Evolutionary conservation across 1,140 invertebrate genomes (phyloP).

Genomic region (Stratiolaelaps scimitus): DNA sequence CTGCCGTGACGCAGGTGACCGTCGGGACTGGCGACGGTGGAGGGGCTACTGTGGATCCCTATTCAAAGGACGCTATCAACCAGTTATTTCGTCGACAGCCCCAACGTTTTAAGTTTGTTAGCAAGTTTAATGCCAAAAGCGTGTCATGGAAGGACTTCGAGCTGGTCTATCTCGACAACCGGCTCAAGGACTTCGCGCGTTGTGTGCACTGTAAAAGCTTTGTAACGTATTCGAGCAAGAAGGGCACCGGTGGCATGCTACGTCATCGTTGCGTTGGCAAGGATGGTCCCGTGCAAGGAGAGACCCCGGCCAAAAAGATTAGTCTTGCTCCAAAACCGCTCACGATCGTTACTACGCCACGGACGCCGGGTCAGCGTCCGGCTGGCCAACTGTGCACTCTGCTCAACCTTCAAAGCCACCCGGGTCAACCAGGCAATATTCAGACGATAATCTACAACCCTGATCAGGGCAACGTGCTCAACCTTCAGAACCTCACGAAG

Average conservation of each 20-base stretch:
- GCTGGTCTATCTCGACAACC: slow-evolving; percentile 25
- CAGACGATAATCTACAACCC: slow-evolving; percentile 24
- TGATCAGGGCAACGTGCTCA: slow-evolving; percentile 11
- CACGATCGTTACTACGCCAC: neutral
- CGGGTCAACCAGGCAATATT: neutral
- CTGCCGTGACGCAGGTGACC: slow-evolving; percentile 26
- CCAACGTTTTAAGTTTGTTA: slow-evolving; percentile 15
- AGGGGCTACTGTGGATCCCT: slow-evolving; percentile 8
- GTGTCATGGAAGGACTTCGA: slow-evolving; percentile 27
- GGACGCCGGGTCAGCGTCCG: slow-evolving; percentile 2
- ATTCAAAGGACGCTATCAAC: slow-evolving; percentile 23
- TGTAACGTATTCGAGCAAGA: slow-evolving; percentile 26
- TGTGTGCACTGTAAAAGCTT: slow-evolving; percentile 28
- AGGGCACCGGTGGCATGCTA: slow-evolving; percentile 24
- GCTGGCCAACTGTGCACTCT: slow-evolving; percentile 9
- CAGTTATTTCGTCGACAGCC: slow-evolving; percentile 25
- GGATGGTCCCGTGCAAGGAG: slow-evolving; percentile 3
- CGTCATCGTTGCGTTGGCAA: slow-evolving; percentile 23
- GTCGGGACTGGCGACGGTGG: neutral
- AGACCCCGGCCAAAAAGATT: slow-evolving; percentile 4
- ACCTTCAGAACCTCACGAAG: slow-evolving; percentile 12
- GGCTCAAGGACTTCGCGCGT: slow-evolving; percentile 20
- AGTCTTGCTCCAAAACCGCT: slow-evolving; percentile 16
- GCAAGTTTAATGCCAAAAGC: slow-evolving; percentile 27
- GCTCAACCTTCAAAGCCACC: slow-evolving; percentile 9